Evolutionary conservation across 2,888 invertebrate genomes (phyloP).

Genomic region (Hyposoter didymator): DNA sequence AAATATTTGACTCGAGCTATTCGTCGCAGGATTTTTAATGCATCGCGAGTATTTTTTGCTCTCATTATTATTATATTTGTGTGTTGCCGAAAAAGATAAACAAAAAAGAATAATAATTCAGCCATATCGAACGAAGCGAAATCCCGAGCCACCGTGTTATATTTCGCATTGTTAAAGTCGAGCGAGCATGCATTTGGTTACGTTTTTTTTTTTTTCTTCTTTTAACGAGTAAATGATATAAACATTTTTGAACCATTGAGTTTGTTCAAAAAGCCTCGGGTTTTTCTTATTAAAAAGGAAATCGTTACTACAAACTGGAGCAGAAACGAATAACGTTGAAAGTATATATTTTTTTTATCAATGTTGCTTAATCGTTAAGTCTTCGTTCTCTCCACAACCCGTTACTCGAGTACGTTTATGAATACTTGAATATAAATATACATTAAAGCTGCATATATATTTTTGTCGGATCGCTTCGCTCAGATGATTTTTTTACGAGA

Average conservation of each 20-base stretch:
- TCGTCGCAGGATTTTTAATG: slow-evolving; percentile 42
- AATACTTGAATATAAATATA: slow-evolving; percentile 17
- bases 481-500: slow-evolving; percentile 24
- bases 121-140: slow-evolving; percentile 61
- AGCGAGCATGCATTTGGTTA: too few relatives aligned
- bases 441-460: slow-evolving; percentile 42
- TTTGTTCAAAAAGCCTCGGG: slow-evolving; percentile 27
- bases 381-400: slow-evolving; percentile 70
- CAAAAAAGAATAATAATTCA: slow-evolving; percentile 34
- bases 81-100: slow-evolving; percentile 2
- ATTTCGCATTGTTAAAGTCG: slow-evolving; percentile 3
- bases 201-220: slow-evolving; percentile 15
- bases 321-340: slow-evolving; percentile 58
- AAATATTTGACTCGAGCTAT: slow-evolving; percentile 25
- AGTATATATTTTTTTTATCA: slow-evolving; percentile 76
- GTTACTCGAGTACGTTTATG: slow-evolving; percentile 58
- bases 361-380: slow-evolving; percentile 81
- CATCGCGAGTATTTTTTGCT: slow-evolving; percentile 27
- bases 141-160: slow-evolving; percentile 23
- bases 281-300: slow-evolving; percentile 33
- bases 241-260: slow-evolving; percentile 24
- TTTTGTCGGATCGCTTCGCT: slow-evolving; percentile 20
- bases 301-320: slow-evolving; percentile 27
- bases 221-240: neutral
- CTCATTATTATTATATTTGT: slow-evolving; percentile 26